Evolutionary conservation across 2,888 invertebrate species (phyloP), one percentile per base, ranked within the genome.

Genomic region (Eudasyphora cyanicolor): DNA sequence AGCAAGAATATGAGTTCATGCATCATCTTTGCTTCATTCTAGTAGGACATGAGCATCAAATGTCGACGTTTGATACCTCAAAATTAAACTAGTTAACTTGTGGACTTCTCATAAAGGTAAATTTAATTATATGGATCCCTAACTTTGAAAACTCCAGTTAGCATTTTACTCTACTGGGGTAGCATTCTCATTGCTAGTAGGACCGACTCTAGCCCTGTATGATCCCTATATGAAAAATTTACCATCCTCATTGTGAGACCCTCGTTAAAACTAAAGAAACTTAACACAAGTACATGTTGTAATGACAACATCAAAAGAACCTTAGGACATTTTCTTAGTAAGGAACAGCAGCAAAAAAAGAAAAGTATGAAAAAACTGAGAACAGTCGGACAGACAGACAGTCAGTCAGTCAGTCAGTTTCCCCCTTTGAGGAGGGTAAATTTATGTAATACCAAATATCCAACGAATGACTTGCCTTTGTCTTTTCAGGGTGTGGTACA

Each of bases 401-500:
- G 17, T 10, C 21, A 49, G 17, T 12, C 14, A 24, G 1, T 12
- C 24, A 14, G 24, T 57, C 49, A 27, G 14, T 45, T 45, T 7
- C 12, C 49, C 17, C 24, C 24, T 54, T 21, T 2, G 10, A 10
- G 27, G 24, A 4, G 8, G 57, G 27, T 21, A 57, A 27, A 57
- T 27, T 24, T 57, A 57, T 57, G 4, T 57, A 45, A 12, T n/a
- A 38, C 5, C 2, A 3, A n/a, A 45, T n/a, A 45, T 45, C 45
- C 14, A 54, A 21, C 27, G 32, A n/a, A 17, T 17, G 12, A 38
- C 62, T 45, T 60, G n/a, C n/a, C 19, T 62, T 4, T 45, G 14
- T 45, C 51, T 8, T 54, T 45, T 45, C n/a, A 19, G 76, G 69
- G 76, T 76, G 76, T 76, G 76, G 76, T 64, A 45, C 35, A n/a